Evolutionary conservation across 2,888 invertebrate species (phyloP), one percentile per base, ranked within the genome.

Genomic region (Pollenia angustigena): DNA sequence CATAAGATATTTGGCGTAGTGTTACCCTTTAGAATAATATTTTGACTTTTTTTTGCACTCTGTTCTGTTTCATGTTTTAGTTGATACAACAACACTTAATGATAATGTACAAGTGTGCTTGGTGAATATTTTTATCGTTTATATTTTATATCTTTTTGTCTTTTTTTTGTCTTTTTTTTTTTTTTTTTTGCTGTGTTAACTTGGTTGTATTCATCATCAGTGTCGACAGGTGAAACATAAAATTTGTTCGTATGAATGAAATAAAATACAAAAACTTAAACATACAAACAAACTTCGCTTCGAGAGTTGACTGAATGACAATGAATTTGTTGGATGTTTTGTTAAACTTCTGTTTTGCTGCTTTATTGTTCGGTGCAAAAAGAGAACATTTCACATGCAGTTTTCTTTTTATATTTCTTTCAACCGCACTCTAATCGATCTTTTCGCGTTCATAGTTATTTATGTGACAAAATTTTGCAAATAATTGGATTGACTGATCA

Each of bases 401-500:
- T 66, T 72, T 69, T 75, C 32, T 44, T 16, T 75, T 46, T 50
- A 10, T 46, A 40, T 50, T 54, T 69, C 44, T 66, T 72, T 68
- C 32, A 44, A 44, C 44, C 14, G 44, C 68, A 54, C 80, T 84
- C 81, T 87, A 84, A 87, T 87, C 87, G 84, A 87, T 87, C 84
- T 87, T 87, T 87, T 80, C 62, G 69, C 76, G 66, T 82, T 83
- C 88, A 90, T 91, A 90, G 92, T 93, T 92, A 93, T 93, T 92
- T 93, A 92, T 92, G 92, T 93, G 92, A 92, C 92, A 93, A 92
- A 92, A 92, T 93, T 92, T 91, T 91, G 91, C 92, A 92, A 92
- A 92, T 92, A 92, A 92, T 92, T 92, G 92, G 92, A 92, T 93
- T 92, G 92, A 92, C 90, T 91, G 92, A 92, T 92, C 92, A 91